phyloP scores from a whole-genome alignment of 2,797 vertebrate species.

The Periparus ater region DNA sequence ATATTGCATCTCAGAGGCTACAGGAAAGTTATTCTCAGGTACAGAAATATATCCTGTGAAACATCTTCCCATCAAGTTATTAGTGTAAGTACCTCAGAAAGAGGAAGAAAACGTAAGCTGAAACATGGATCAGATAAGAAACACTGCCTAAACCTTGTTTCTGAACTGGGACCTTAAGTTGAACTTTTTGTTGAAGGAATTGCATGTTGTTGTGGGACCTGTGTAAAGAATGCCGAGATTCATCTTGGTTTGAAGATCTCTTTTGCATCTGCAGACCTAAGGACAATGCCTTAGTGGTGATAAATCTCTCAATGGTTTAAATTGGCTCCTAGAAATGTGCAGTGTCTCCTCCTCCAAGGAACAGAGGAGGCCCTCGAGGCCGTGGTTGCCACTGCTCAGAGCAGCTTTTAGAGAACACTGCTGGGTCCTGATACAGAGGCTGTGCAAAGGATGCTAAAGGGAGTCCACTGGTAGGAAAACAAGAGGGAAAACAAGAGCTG shows the following conservation, averaged over 20 bases:
- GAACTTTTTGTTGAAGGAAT: neutral
- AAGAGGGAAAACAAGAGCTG: neutral
- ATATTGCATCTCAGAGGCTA: neutral
- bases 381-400: neutral
- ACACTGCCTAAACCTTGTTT: neutral
- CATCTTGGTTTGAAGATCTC: neutral
- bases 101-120: neutral
- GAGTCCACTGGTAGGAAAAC: neutral
- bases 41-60: neutral
- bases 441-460: neutral
- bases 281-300: neutral
- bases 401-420: neutral
- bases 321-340: rapidly evolving
- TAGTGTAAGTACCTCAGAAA: neutral
- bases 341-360: neutral
- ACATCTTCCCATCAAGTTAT: neutral
- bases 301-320: neutral
- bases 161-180: neutral
- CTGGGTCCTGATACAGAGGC: neutral
- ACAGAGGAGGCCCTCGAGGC: neutral
- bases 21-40: neutral
- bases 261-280: neutral
- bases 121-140: neutral
- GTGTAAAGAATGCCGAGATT: neutral
- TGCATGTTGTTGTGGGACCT: neutral